Conservation (phyloP, 2,797 vertebrate genomes). For the Argyrosomus regius region DNA sequence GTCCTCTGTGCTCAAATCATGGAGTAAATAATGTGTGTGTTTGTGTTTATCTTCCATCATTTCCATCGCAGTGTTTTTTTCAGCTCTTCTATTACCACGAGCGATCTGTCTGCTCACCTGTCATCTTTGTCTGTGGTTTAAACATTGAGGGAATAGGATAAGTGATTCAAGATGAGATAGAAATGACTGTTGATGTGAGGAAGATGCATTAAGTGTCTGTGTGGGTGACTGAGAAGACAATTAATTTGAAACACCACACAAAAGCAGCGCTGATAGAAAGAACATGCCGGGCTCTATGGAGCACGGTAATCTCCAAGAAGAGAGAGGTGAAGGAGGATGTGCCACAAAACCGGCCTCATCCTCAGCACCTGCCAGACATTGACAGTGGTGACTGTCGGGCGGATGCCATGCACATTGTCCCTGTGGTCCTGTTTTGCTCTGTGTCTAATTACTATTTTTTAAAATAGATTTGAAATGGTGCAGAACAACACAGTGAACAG, state of each 20-base stretch:
- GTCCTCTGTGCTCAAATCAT: slow-evolving; percentile 3
- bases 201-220: slow-evolving; percentile 12
- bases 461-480: background rate
- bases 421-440: slow-evolving; percentile 4
- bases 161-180: background rate
- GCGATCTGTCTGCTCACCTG: background rate
- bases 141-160: slow-evolving; percentile 2
- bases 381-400: background rate
- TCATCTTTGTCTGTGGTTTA: slow-evolving; percentile 1
- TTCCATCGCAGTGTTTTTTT: background rate
- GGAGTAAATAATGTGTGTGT: background rate
- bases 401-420: background rate
- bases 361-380: background rate
- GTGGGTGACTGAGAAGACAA: slow-evolving; percentile 37
- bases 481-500: background rate
- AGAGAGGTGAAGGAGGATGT: background rate
- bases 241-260: slow-evolving; percentile 13
- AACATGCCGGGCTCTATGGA: background rate
- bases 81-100: background rate
- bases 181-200: slow-evolving; percentile 10
- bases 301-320: background rate
- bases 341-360: background rate
- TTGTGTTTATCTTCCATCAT: background rate
- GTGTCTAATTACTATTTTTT: background rate
- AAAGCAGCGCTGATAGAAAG: slow-evolving; percentile 1